Conservation (phyloP, 2,888 invertebrate species). For the Dasypogon diadema region DNA sequence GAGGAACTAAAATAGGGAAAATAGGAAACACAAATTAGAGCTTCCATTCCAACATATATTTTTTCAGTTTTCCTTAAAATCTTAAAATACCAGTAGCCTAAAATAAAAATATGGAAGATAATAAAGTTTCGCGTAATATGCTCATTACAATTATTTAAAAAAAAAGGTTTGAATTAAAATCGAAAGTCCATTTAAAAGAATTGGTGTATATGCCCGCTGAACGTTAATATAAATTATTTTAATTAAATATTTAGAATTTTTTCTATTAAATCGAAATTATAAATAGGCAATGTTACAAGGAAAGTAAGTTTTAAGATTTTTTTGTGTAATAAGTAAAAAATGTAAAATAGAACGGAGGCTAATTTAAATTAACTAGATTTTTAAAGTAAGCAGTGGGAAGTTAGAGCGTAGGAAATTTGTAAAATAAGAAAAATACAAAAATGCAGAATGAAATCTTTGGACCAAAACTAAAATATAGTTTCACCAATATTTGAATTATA, state of each 20-base stretch:
- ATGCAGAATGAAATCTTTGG: conserved; percentile 27
- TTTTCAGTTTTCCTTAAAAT: conserved; percentile 12
- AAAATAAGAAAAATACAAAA: conserved; percentile 17
- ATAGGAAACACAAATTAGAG: conserved; percentile 51
- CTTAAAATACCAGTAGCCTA: conserved; percentile 16
- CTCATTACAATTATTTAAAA: conserved; percentile 23
- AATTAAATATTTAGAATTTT: conserved; percentile 18
- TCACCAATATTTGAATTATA: neutral
- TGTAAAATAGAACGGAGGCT: conserved; percentile 30
- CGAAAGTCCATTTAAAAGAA: conserved; percentile 37
- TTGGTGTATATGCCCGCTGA: conserved; percentile 14
- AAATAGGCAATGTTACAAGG: conserved; percentile 23
- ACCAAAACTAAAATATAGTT: conserved; percentile 11
- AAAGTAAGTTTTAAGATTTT: conserved; percentile 2
- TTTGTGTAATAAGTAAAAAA: neutral
- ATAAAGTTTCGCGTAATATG: conserved; percentile 24
- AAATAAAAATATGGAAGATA: neutral
- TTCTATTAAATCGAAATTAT: conserved; percentile 18
- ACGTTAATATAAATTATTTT: conserved; percentile 17
- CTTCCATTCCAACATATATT: conserved; percentile 49
- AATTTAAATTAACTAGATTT: neutral
- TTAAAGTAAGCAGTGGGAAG: conserved; percentile 3
- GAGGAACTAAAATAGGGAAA: conserved; percentile 23
- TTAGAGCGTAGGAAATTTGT: conserved; percentile 20
- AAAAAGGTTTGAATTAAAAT: neutral